Evolutionary conservation across 2,888 invertebrate species (phyloP), one percentile per base, ranked within the genome.

Genomic region (Drosophila quinaria): DNA sequence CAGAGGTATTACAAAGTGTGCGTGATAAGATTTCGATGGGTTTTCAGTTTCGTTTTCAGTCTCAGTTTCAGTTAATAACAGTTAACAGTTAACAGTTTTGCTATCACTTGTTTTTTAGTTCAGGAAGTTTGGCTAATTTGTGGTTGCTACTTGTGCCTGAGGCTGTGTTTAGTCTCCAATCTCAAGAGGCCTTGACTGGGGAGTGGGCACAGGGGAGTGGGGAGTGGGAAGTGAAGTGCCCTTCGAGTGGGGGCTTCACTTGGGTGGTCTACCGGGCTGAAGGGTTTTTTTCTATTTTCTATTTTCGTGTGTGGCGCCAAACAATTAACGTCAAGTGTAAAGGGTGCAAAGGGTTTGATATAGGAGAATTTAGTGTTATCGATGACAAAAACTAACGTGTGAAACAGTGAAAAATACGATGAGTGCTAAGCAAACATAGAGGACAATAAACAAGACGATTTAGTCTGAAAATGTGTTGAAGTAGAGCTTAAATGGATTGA

Each of bases 21-120:
- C 68, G 69, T 83, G 86, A 86, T 86, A 86, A 89, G 88, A 89
- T 86, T 86, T 71, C 77, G 51, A 67, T 78, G 60, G 63, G 64
- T 85, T 68, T 66, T 63, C 22, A 33, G 61, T 58, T 69, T 68
- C 47, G 17, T 10, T 61, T 51, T 35, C 42, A 17, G 11, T 19
- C 9, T 6, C 33, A 44, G 22, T 46, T 46, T 35, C 35, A 37
- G 35, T 37, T 37, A 13, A 13, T 5, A 6, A n/a, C n/a, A 37
- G 37, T 13, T n/a, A 56, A 44, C 44, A 19, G 44, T 33, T 50
- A 51, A 51, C 22, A 51, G 19, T 59, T 50, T 22, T 50, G 11
- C 50, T 41, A 50, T 50, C 46, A 17, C 25, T 29, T 37, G 17
- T 41, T 13, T 41, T 5, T 10, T n/a, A 54, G 65, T 71, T 74